phyloP scores from a whole-genome alignment of 53 echinoderm and acorn worm genomes.

The Henricia sp. region DNA sequence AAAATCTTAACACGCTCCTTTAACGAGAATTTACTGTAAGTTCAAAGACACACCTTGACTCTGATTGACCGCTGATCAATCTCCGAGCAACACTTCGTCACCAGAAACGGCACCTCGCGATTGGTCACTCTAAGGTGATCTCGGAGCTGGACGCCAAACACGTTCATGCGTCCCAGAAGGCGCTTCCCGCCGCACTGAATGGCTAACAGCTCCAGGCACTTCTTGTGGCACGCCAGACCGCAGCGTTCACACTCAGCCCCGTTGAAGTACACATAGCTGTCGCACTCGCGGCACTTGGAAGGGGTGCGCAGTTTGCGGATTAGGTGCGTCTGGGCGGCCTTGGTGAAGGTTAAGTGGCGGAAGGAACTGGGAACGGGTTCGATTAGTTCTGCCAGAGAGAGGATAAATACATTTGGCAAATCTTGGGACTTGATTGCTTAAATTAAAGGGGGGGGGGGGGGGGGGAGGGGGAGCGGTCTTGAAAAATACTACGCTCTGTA shows the following conservation, averaged over 20 bases:
- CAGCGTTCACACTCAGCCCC: conserved; percentile 97
- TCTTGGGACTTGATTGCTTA: too few relatives aligned
- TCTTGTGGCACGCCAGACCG: conserved; percentile 96
- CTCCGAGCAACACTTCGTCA: conserved; percentile 89
- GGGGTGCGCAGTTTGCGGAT: conserved; percentile 94
- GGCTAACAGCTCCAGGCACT: conserved; percentile 95
- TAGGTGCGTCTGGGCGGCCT: conserved; percentile 90
- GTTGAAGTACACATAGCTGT: conserved; percentile 99
- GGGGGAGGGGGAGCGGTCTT: neutral
- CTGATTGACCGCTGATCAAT: conserved; percentile 78
- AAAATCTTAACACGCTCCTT: too few relatives aligned
- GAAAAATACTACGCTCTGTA: neutral
- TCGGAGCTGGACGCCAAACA: conserved; percentile 83
- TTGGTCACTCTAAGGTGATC: conserved; percentile 83
- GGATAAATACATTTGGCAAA: too few relatives aligned
- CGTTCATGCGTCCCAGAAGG: conserved; percentile 94
- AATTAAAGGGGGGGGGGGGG: too few relatives aligned
- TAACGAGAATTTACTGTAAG: too few relatives aligned
- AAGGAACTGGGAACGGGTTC: conserved; percentile 86
- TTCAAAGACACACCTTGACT: conserved; percentile 83
- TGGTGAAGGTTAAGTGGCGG: conserved; percentile 84
- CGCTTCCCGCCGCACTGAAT: conserved; percentile 96
- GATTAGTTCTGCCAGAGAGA: conserved; percentile 65
- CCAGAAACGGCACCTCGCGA: conserved; percentile 87
- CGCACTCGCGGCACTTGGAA: conserved; percentile 98